Conservation (phyloP, 2,888 invertebrate species). For the Esperia sulphurella region DNA sequence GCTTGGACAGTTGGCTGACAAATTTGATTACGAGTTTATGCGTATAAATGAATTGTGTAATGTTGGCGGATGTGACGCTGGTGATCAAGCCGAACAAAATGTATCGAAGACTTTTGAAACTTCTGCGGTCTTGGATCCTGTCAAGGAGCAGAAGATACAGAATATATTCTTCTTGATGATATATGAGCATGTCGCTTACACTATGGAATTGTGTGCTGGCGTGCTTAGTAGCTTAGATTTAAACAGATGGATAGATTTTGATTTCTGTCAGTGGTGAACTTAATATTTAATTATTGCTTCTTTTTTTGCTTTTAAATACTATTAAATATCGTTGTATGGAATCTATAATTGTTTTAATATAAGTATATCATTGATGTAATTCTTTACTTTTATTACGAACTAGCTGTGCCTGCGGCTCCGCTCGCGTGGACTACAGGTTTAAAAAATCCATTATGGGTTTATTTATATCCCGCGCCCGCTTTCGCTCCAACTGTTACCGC, state of each 20-base stretch:
- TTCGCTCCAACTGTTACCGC: too few species aligned
- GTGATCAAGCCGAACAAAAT: neutral
- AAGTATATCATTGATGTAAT: too few species aligned
- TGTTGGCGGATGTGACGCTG: neutral
- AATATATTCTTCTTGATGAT: conserved; percentile 51
- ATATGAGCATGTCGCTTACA: conserved; percentile 42
- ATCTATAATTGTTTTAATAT: too few species aligned
- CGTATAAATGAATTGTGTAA: conserved; percentile 22
- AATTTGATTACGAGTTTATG: conserved; percentile 47
- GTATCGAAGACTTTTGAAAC: neutral
- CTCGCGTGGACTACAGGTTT: too few species aligned
- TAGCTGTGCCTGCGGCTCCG: too few species aligned
- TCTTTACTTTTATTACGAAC: too few species aligned
- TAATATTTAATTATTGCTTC: too few species aligned
- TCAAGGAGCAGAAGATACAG: conserved; percentile 21
- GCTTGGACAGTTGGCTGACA: conserved; percentile 45
- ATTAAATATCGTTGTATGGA: too few species aligned
- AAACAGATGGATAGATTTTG: conserved; percentile 63
- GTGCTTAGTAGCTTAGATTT: conserved; percentile 60
- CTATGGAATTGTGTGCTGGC: conserved; percentile 56
- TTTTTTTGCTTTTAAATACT: too few species aligned
- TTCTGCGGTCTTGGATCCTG: conserved; percentile 8
- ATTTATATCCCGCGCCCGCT: too few species aligned
- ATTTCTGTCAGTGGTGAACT: conserved; percentile 42
- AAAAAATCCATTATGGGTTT: too few species aligned